A percentile compares a stretch with the other conserved stretches of the same genome.
These are phyloP conservation scores for Oryzias dopingdopingensis DNA, from an alignment of 2,797 vertebrate genomes.

Conservation along the genomic window DNA sequence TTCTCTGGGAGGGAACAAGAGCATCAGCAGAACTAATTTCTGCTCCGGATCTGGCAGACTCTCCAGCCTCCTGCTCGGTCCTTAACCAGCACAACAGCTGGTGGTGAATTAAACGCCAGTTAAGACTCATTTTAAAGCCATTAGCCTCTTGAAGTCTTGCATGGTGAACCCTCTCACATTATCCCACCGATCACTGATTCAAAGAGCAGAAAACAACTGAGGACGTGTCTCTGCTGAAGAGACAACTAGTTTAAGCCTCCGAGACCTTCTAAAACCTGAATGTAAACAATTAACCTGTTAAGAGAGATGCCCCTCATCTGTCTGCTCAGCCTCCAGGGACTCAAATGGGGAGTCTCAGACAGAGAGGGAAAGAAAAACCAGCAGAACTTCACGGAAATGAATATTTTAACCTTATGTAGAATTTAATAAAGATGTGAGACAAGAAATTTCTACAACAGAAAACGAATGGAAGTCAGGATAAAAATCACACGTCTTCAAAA, in stretches of 20 bases:
- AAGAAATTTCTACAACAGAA: too few species aligned
- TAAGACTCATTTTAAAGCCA: conserved; percentile 87
- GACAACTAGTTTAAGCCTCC: conserved; percentile 43
- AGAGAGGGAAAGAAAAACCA: too few species aligned
- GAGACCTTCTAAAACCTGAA: conserved; percentile 12
- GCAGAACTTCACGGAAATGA: too few species aligned
- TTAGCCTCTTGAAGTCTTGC: conserved; percentile 80
- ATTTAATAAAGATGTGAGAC: too few species aligned
- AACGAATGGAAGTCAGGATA: too few species aligned
- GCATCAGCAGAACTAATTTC: conserved; percentile 97
- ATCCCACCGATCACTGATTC: conserved; percentile 38
- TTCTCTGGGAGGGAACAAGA: conserved; percentile 91
- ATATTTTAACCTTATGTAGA: too few species aligned
- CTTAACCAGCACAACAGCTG: conserved; percentile 97
- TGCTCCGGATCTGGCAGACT: conserved; percentile 73
- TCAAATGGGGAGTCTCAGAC: too few species aligned
- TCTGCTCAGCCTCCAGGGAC: too few species aligned
- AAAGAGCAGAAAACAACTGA: conserved; percentile 27
- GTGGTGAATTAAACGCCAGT: conserved; percentile 86
- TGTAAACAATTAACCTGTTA: conserved; percentile 12
- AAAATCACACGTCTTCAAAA: too few species aligned
- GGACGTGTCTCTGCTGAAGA: conserved; percentile 19
- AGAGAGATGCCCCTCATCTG: too few species aligned
- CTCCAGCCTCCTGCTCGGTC: conserved; percentile 88
- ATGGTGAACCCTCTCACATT: conserved; percentile 81